phyloP scores from a whole-genome alignment of 2,797 vertebrate genomes.

The Gouania willdenowi region DNA sequence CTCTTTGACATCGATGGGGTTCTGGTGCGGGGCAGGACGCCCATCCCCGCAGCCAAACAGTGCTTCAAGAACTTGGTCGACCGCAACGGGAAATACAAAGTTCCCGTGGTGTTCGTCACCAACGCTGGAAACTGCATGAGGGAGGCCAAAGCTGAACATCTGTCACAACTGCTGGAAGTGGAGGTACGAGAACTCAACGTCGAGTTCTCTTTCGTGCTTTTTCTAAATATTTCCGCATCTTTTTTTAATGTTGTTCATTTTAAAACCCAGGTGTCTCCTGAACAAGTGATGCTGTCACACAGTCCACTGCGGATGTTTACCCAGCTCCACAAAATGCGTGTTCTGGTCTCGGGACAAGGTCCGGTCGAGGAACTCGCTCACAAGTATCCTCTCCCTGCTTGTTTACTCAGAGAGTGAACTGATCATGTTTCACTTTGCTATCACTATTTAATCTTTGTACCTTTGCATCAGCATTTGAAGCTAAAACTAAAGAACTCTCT shows the following conservation, averaged over 20 bases:
- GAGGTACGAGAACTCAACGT: no score
- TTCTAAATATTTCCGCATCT: not conserved
- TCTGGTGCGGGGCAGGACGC: slow-evolving; percentile 84
- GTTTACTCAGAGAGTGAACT: slow-evolving; percentile 37
- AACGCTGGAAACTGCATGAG: slow-evolving; percentile 91
- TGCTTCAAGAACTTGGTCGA: slow-evolving; percentile 83
- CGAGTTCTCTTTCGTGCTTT: no score
- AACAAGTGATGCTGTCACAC: slow-evolving; percentile 92
- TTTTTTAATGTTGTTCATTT: not conserved
- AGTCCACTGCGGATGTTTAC: slow-evolving; percentile 90
- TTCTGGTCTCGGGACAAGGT: slow-evolving; percentile 91
- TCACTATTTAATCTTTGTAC: slow-evolving; percentile 38
- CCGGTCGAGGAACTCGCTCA: slow-evolving; percentile 85
- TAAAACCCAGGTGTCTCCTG: slow-evolving; percentile 83
- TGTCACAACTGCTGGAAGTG: slow-evolving; percentile 82
- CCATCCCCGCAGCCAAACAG: slow-evolving; percentile 85
- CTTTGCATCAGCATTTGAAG: no score
- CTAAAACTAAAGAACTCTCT: no score
- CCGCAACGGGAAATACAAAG: slow-evolving; percentile 76
- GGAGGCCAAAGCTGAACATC: slow-evolving; percentile 82
- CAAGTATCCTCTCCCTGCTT: slow-evolving; percentile 82
- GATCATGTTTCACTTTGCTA: slow-evolving; percentile 22
- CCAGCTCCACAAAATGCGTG: slow-evolving; percentile 82
- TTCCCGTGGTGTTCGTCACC: slow-evolving; percentile 93
- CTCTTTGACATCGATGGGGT: slow-evolving; percentile 96